Base-by-base conservation (phyloP, 2,113 vertebrate genomes). In the Melanerpes aurifrons region DNA sequence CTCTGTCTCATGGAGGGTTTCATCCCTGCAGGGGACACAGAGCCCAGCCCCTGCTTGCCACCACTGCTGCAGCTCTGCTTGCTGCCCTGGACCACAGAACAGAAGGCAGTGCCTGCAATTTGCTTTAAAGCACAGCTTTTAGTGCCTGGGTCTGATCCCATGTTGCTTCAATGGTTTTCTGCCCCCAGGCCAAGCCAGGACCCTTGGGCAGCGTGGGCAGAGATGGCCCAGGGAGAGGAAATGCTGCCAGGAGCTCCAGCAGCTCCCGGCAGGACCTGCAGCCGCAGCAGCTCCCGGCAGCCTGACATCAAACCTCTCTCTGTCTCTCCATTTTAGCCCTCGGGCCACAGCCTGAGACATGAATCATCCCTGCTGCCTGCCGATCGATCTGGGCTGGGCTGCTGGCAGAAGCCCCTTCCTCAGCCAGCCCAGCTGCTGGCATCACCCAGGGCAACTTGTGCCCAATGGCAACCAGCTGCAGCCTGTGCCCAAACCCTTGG, bases 251-350 rank as follows among this genome's bases (percentile, higher is more conserved):
- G 74, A 93, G 25, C 91, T 5, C 12, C 93, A 94, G 5, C 53
- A 93, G 5, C 53, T 86, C 91, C 81, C 57, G 6, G 57, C 73
- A 77, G 90, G 69, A 31, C 72, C 62, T 2, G 32, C 88, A 17
- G 54, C 35, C 2, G 7, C 47, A 47, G 71, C 7, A 43, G 76
- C 68, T 88, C 37, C 40, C n/a, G 2, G 86, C 89, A 87, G 79
- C 78, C 53, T 80, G 90, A 82, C 93, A 94, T 96, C 93, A 94
- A 95, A 92, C 85, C 35, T 67, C 72, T 62, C 78, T 79, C 37
- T 29, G 14, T 56, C 25, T 57, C 56, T 57, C 58, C 5, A 8
- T 1, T 92, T 87, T 50, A 79, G 82, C 94, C 94, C 93, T 91
- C 78, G 4, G 82, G 94, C 93, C 94, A 73, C 68, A 91, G 91